These are phyloP conservation scores for Anomalospiza imberbis DNA, from an alignment of 2,797 vertebrate genomes.

Conservation along the genomic window DNA sequence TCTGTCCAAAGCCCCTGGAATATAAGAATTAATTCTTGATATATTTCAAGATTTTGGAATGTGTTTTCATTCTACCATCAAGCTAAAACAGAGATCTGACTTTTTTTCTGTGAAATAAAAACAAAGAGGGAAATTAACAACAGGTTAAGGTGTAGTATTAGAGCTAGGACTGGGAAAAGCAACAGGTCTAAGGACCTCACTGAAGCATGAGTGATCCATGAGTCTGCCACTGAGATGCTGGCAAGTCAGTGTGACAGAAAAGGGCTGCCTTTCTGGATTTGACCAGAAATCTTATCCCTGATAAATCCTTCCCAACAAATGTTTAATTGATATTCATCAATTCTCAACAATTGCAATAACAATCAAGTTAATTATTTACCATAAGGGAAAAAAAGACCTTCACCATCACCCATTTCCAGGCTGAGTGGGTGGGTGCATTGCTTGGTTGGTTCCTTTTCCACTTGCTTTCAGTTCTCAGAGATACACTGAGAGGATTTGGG, in stretches of 20 bases:
- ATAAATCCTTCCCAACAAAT: not conserved
- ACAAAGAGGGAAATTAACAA: not conserved
- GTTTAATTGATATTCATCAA: not conserved
- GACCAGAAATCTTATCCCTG: not conserved
- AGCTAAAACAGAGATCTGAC: not conserved
- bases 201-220: not conserved
- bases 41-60: not conserved
- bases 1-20: not conserved
- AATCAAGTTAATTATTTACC: not conserved
- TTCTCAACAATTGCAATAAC: not conserved
- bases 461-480: not conserved
- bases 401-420: not conserved
- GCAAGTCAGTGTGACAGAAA: not conserved
- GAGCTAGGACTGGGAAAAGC: not conserved
- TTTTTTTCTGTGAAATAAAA: not conserved
- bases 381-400: not conserved
- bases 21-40: not conserved
- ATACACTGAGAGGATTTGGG: not conserved
- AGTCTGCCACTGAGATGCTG: not conserved
- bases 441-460: not conserved
- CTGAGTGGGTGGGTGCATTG: not conserved
- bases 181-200: not conserved
- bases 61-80: not conserved
- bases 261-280: not conserved
- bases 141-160: not conserved